A percentile compares a stretch with the other conserved stretches of the same genome.
These are phyloP conservation scores for Phoronis australis DNA, from an alignment of 2,888 invertebrate genomes.

Conservation along the genomic window DNA sequence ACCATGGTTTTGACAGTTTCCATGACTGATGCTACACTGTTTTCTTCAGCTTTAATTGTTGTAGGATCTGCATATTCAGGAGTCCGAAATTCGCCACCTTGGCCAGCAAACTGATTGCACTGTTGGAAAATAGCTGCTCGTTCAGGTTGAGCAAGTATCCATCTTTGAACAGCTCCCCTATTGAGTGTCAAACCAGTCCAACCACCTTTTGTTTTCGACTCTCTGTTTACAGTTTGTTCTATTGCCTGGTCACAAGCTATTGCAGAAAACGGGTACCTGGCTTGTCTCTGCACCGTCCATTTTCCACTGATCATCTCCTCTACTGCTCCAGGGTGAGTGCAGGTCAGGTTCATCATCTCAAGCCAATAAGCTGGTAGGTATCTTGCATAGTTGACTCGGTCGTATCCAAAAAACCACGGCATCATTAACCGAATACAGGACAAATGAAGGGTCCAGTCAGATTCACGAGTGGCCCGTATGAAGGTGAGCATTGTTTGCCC, in stretches of 20 bases:
- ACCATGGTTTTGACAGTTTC: neutral
- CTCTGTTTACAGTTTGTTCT: constrained; percentile 10
- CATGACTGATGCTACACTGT: neutral
- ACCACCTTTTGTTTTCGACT: constrained; percentile 11
- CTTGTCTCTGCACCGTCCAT: constrained; percentile 6
- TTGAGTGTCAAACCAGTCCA: constrained; percentile 6
- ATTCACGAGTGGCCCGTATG: constrained; percentile 7
- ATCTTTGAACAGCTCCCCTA: constrained; percentile 7
- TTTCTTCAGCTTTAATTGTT: neutral
- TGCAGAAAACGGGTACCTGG: constrained; percentile 2
- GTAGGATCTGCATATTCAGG: neutral
- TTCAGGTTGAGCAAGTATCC: constrained; percentile 7
- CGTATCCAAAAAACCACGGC: constrained; percentile 10
- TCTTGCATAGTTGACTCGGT: constrained; percentile 8
- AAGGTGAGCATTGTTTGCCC: constrained; percentile 7
- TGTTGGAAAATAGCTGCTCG: constrained; percentile 3
- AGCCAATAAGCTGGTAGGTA: constrained; percentile 12
- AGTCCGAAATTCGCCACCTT: neutral
- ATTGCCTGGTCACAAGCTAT: constrained; percentile 9
- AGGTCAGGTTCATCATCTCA: constrained; percentile 15
- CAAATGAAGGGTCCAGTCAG: constrained; percentile 10
- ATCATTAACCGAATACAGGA: constrained; percentile 4
- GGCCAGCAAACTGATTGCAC: constrained; percentile 6
- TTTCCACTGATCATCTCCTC: neutral
- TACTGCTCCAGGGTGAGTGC: constrained; percentile 6